These are phyloP conservation scores for Falco naumanni DNA, from an alignment of 2,797 vertebrate genomes.

Conservation along the genomic window DNA sequence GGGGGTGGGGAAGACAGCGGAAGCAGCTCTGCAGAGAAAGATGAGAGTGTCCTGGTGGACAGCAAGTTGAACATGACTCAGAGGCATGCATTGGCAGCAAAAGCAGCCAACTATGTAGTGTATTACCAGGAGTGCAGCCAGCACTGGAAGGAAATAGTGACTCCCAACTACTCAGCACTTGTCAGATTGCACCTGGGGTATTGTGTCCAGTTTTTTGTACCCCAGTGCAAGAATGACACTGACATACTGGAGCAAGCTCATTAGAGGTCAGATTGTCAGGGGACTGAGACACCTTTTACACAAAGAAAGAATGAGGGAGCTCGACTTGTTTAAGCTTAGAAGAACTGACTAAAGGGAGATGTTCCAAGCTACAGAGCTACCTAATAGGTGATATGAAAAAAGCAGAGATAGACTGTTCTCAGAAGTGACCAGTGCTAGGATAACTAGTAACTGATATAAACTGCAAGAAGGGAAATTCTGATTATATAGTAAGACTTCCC, in stretches of 20 bases:
- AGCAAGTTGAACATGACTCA: background rate
- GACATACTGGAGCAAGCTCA: background rate
- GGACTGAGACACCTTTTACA: background rate
- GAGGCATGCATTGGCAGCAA: background rate
- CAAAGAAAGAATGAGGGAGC: background rate
- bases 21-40: background rate
- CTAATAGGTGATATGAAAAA: background rate
- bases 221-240: background rate
- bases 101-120: accelerated
- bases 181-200: background rate
- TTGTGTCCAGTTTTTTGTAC: background rate
- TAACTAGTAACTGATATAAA: background rate
- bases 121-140: background rate
- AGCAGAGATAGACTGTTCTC: background rate
- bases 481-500: background rate
- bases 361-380: background rate
- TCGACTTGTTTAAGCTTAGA: background rate
- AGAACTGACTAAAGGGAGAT: background rate
- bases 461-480: background rate
- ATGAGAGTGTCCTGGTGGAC: background rate
- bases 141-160: background rate
- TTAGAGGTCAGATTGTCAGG: background rate
- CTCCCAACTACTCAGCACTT: background rate
- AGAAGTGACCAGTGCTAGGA: background rate
- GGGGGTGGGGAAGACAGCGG: no score